Evolutionary conservation across 2,888 invertebrate species (phyloP).

Genomic region (Zygaena filipendulae): DNA sequence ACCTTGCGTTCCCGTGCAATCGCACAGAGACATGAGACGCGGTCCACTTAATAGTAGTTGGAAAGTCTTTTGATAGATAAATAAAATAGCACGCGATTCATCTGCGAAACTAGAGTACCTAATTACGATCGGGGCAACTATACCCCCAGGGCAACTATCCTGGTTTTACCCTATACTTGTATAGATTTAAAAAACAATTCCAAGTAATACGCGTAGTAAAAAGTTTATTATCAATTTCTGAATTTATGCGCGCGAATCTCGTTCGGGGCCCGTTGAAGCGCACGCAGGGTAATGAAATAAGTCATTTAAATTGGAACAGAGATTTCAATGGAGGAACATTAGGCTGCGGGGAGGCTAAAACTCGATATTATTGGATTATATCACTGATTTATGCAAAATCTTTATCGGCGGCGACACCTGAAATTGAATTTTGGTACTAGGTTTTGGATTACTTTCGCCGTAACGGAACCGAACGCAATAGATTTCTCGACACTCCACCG

Average conservation of each 20-base stretch:
- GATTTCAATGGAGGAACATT: conserved; percentile 58
- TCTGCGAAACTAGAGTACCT: no score
- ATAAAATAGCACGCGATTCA: no score
- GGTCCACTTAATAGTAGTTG: no score
- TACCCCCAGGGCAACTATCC: no score
- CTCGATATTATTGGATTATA: conserved; percentile 62
- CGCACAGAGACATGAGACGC: no score
- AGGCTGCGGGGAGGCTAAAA: conserved; percentile 45
- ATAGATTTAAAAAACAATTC: conserved; percentile 37
- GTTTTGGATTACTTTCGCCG: conserved; percentile 38
- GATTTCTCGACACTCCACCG: conserved; percentile 21
- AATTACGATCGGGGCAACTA: no score
- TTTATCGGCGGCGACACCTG: conserved; percentile 57
- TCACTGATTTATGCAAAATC: conserved; percentile 66
- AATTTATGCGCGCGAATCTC: conserved; percentile 49
- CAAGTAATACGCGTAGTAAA: conserved; percentile 40
- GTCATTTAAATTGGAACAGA: conserved; percentile 66
- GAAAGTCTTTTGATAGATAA: no score
- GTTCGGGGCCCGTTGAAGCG: conserved; percentile 31
- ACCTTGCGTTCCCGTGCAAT: no score
- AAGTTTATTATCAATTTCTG: conserved; percentile 59
- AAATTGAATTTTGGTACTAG: conserved; percentile 54
- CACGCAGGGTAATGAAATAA: conserved; percentile 60
- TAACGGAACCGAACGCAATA: conserved; percentile 17
- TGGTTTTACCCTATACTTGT: no score